Evolutionary conservation across 2,113 vertebrate genomes (phyloP).

Genomic region (Podarcis raffonei): DNA sequence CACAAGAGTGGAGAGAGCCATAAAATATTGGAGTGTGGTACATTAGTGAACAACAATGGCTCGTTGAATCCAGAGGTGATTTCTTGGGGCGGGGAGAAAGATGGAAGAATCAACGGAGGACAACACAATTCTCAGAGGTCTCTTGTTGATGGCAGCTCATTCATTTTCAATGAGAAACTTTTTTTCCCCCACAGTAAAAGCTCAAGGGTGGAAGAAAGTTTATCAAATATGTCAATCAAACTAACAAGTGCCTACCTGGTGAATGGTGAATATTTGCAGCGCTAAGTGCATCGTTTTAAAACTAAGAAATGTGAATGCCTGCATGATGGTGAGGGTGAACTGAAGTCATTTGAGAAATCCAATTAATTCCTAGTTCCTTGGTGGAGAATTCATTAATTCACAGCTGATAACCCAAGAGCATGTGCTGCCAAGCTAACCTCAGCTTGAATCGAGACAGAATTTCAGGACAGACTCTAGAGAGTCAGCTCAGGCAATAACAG

Average conservation of each 20-base stretch:
- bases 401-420: not conserved
- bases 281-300: no score
- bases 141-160: not conserved
- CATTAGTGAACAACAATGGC: constrained; percentile 8
- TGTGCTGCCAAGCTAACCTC: not conserved
- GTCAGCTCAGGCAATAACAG: not conserved
- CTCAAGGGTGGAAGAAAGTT: not conserved
- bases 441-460: not conserved
- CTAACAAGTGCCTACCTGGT: not conserved
- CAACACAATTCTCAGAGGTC: not conserved
- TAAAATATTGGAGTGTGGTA: constrained; percentile 28
- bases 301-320: no score
- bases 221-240: not conserved
- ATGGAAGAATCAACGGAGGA: not conserved
- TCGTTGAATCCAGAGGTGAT: constrained; percentile 40
- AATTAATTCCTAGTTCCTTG: not conserved
- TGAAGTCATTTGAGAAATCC: not conserved
- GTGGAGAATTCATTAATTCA: not conserved
- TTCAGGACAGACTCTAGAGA: no score
- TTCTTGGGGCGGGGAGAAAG: not conserved
- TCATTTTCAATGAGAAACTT: not conserved
- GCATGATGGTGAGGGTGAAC: not conserved
- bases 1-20: not conserved
- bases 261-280: not conserved
- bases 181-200: not conserved